Base-by-base conservation (phyloP, 2,888 invertebrate genomes). In the Sisyra nigra region DNA sequence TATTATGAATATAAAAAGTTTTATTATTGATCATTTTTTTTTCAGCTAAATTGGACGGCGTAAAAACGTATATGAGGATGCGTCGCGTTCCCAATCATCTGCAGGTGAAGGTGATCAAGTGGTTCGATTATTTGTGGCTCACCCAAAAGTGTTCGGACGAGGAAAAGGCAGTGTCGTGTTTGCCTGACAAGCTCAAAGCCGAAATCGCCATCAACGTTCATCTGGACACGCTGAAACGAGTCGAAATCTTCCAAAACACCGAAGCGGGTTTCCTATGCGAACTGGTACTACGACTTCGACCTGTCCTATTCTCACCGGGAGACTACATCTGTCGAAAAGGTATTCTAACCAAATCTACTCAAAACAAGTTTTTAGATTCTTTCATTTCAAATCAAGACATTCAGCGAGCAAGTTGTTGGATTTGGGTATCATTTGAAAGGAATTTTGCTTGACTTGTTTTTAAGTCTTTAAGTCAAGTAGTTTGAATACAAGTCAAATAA, bases 191-290 rank as follows among this genome's bases (percentile, higher is more conserved):
- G 67, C 75, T 96, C 56, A 96, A 96, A 68, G 96, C 96, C 47
- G 97, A 97, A 69, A 97, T 97, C 59, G 96, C 96, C 58, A 96
- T 97, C 67, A 96, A 97, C 69, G 96, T 97, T 55, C 96, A 97
- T 65, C 74, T 97, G 67, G 96, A 97, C 69, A 97, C 96, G 48
- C 71, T 97, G 61, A 93, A 93, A 66, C 71, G 92, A 63, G 93
- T 97, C 60, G 96, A 97, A 69, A 97, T 97, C 61, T 97, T 97
- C 69, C 96, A 97, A 71, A 94, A 96, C 67, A 97, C 96, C 41
- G 97, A 97, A 67, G 96, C 96, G 47, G 97, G 97, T 45, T 97
- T 97, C 71, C 77, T 97, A 49, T 94, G 96, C 64, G 96, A 96
- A 67, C 73, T 97, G 57, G 97, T 97, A 54, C 74, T 97, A 49